phyloP scores from a whole-genome alignment of 1,140 invertebrate genomes.

The Dysdera silvatica region DNA sequence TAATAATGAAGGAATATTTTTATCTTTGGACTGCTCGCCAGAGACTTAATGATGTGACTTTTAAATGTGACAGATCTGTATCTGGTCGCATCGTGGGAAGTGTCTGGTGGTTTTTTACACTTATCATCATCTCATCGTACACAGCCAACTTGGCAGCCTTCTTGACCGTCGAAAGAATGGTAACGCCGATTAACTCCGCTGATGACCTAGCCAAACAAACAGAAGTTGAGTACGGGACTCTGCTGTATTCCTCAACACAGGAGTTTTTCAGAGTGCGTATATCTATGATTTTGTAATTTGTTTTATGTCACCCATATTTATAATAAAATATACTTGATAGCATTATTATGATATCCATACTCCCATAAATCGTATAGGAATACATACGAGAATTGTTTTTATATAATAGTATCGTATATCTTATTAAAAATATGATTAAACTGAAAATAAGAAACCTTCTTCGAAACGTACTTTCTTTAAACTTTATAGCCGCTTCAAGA shows the following conservation, averaged over 20 bases:
- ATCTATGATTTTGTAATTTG: background rate
- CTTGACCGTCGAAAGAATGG: constrained; percentile 87
- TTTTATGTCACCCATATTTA: background rate
- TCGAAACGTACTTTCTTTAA: too few species aligned
- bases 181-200: constrained; percentile 85
- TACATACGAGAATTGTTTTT: too few species aligned
- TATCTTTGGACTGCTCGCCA: background rate
- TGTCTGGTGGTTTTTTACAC: constrained; percentile 99
- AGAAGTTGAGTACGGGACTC: constrained; percentile 89
- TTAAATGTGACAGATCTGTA: constrained; percentile 58
- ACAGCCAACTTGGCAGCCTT: constrained; percentile 94
- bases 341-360: too few species aligned
- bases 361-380: too few species aligned
- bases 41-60: background rate
- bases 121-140: constrained; percentile 96
- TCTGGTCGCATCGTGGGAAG: constrained; percentile 90
- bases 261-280: constrained; percentile 78
- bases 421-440: too few species aligned
- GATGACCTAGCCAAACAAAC: constrained; percentile 89
- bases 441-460: too few species aligned
- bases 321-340: too few species aligned
- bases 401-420: too few species aligned
- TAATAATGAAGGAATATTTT: background rate
- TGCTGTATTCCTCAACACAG: constrained; percentile 76
- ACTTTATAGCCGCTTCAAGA: too few species aligned